Evolutionary conservation across 2,797 vertebrate species (phyloP), one percentile per base, ranked within the genome.

Genomic region (Phaenicophaeus curvirostris): DNA sequence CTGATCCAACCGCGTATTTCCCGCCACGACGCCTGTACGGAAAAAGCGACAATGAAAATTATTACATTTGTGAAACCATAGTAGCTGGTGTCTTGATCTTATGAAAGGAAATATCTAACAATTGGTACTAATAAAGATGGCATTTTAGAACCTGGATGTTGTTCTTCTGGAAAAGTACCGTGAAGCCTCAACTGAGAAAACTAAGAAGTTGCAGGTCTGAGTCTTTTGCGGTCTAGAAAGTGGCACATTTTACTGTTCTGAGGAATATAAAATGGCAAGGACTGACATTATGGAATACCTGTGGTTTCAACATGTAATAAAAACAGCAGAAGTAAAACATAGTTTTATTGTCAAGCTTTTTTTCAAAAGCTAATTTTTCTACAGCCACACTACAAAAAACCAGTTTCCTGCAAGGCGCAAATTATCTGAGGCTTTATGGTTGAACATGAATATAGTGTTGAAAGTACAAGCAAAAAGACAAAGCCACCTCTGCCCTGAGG

Each of bases 1-100:
- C 99, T 0, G 99, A 99, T 8, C 99, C 99, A 3, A 99, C 96
- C 0, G 98, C 99, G 0, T 99, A 99, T 73, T 98, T 99, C 37
- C 99, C 99, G 11, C 98, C 98, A 13, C 98, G 98, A 31, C 99
- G 98, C 96, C 99, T 99, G 95, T 13, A 25, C 74, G 13, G 44
- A 24, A 81, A 95, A 69, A 92, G 14, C 37, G 84, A 61, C 33
- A 67, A 62, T 2, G 23, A 84, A 33, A 21, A 23, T 35, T 7
- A 31, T 24, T 9, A 30, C 24, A 20, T 18, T 51, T 39, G 27
- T 1, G 7, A 50, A 88, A 37, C 15, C 42, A 21, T 3, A 35
- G 27, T 6, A 42, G 27, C 7, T 44, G 28, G 10, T 4, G 3
- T 6, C 48, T 37, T 31, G 21, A 12, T 20, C 41, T 67, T 13